Conservation (phyloP, 2,113 vertebrate genomes). For the Rhizomys pruinosus region DNA sequence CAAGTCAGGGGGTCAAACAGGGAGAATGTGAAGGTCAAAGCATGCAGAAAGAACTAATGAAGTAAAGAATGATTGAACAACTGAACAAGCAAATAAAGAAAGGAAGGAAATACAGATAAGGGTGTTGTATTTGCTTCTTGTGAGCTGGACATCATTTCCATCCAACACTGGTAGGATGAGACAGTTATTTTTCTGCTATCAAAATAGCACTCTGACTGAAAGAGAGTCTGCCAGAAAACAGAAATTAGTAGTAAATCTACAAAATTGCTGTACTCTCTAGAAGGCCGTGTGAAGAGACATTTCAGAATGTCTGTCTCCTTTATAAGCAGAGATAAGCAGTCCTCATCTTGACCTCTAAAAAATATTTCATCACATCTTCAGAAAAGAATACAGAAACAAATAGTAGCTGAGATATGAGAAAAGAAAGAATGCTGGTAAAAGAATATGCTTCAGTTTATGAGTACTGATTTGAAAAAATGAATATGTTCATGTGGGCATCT, state of each 20-base stretch:
- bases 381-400: not conserved
- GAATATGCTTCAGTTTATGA: not conserved
- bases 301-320: not conserved
- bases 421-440: not conserved
- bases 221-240: not conserved
- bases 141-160: conserved; percentile 32
- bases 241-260: not conserved
- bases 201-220: not conserved
- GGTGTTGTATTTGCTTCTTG: not conserved
- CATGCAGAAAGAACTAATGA: not conserved
- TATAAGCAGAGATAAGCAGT: not conserved
- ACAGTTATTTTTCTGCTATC: not conserved
- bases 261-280: not conserved
- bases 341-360: not conserved
- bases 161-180: not conserved
- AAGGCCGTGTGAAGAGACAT: not conserved
- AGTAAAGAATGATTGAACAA: no score
- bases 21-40: not conserved
- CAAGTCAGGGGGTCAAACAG: not conserved
- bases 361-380: not conserved
- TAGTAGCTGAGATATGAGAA: not conserved
- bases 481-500: not conserved
- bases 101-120: no score
- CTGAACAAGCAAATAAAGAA: no score
- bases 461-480: not conserved